Base-by-base conservation (phyloP, 2,113 vertebrate genomes). In the Salvelinus namaycush region DNA sequence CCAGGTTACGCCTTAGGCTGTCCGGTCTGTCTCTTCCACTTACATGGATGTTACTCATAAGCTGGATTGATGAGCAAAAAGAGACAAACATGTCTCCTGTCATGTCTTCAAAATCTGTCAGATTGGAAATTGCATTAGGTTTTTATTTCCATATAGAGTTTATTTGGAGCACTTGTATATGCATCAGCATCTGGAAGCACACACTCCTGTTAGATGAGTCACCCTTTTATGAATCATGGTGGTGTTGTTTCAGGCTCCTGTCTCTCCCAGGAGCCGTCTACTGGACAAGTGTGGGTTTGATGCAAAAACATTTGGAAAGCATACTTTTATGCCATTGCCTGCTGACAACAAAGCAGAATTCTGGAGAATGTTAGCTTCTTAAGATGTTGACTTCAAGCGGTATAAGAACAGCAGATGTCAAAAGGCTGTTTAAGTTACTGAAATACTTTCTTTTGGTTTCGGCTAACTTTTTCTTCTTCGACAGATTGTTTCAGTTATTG, bases 201-300 rank as follows among this genome's bases (percentile, higher is more conserved):
- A 60, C 39, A 65, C 83, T 71, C 75, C 29, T 18, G 79, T 75
- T 80, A 77, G 79, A 88, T 87, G 88, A 92, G 73, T 90, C 89
- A 90, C 74, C 68, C 69, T 68, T 86, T 86, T 83, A 29, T 72
- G 60, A 77, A 27, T 57, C 70, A 87, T 84, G 80, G 74, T 87
- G 84, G 89, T 73, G 72, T 12, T 57, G 60, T 24, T 64, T 24
- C 60, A 65, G 31, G 11, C 20, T 64, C 34, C n/a, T 44, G 11
- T 64, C 26, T 31, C 11, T 31, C 49, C 51, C 29, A 29, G 22
- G 72, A 18, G 31, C 60, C 75, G 79, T 67, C 64, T 74, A 71
- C 76, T 79, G 70, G 77, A 86, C 78, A 75, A 39, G 54, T 81
- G 72, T 72, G 62, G 76, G 31, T 79, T 79, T 59, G 22, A 49